Evolutionary conservation across 2,113 vertebrate species (phyloP), one percentile per base, ranked within the genome.

Genomic region (Oenanthe melanoleuca): DNA sequence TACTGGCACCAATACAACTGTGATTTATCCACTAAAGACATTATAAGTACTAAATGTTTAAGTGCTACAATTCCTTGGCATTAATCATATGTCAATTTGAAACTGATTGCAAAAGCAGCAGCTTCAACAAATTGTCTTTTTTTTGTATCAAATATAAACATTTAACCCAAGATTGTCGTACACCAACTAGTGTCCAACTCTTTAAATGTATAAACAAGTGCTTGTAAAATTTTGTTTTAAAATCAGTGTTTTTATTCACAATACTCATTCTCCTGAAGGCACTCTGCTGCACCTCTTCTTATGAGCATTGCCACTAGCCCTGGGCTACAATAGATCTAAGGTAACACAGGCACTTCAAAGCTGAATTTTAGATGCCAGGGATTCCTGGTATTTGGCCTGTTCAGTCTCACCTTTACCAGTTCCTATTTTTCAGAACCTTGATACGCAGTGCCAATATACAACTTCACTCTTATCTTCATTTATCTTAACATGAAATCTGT

Each of bases 401-500:
- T 91, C 11, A 11, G n/a, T 42, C 31, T 57, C 18, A 40, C 14
- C 9, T 60, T 16, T 57, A 18, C 12, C 10, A 34, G 7, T 56
- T 74, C 8, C 52, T 66, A 25, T 31, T 47, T 56, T 75, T 70
- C 8, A 70, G 47, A 66, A 57, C 16, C 47, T 66, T 61, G 31
- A 63, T 42, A 33, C 1, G 0, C 17, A 50, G 11, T 56, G 50
- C 12, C 1, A 1, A 38, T 26, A 16, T 12, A 47, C 18, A 82
- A 20, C 26, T 73, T 78, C 7, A 11, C 52, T 61, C 40, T 40
- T 67, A 37, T 53, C 53, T 73, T 77, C 33, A 20, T 40, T 31
- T 70, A 26, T 47, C 21, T 49, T 47, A 57, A 12, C 9, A 5
- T 23, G 40, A 84, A 69, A 78, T 61, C 18, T 42, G 12, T 25